Evolutionary conservation across 2,797 vertebrate species (phyloP).

Genomic region (Hemitrygon akajei): DNA sequence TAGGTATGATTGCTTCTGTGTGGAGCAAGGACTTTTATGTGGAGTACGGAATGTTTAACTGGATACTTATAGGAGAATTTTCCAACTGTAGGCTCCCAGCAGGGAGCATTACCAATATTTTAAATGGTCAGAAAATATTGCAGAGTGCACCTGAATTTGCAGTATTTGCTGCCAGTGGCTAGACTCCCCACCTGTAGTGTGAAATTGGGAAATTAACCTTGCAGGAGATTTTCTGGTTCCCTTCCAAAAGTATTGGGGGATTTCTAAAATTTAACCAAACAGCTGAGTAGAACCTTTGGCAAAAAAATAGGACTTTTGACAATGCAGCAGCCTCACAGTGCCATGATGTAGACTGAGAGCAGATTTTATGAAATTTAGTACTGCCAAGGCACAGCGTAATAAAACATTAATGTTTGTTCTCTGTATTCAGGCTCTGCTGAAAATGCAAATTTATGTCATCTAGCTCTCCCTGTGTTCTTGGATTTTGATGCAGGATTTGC

Average conservation of each 20-base stretch:
- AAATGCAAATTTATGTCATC: neutral
- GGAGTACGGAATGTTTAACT: neutral
- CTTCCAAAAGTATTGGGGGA: neutral
- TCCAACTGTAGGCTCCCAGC: neutral
- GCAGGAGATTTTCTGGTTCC: neutral
- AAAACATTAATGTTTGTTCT: neutral
- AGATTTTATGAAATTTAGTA: neutral
- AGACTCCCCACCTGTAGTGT: neutral
- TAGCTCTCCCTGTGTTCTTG: neutral
- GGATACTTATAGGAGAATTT: neutral
- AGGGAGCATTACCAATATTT: slow-evolving; percentile 1
- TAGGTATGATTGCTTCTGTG: neutral
- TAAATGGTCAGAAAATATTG: neutral
- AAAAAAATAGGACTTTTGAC: neutral
- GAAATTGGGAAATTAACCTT: neutral
- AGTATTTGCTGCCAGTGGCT: neutral
- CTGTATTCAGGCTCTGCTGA: neutral
- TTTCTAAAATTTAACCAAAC: neutral
- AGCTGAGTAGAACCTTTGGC: neutral
- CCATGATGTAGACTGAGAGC: neutral
- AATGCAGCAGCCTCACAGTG: neutral
- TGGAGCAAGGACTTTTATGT: neutral
- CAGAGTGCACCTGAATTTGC: neutral
- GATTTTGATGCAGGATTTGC: neutral
- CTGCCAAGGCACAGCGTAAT: neutral